phyloP scores from a whole-genome alignment of 2,797 vertebrate species.

The Sciurus carolinensis region DNA sequence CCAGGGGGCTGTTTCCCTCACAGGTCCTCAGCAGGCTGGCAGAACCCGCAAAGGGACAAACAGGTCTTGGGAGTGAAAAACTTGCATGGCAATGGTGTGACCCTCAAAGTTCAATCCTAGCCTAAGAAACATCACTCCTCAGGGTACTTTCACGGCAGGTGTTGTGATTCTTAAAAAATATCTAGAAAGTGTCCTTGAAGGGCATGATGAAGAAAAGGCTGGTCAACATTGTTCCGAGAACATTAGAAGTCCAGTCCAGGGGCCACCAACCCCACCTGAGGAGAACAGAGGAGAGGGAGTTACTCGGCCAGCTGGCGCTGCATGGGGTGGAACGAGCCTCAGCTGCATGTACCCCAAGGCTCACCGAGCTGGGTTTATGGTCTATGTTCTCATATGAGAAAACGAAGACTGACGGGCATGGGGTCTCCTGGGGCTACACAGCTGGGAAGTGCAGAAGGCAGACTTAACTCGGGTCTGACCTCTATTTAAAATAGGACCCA shows the following conservation, averaged over 20 bases:
- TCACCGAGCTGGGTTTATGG: neutral
- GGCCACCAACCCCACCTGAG: neutral
- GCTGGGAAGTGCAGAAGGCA: neutral
- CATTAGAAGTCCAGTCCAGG: neutral
- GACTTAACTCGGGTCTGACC: neutral
- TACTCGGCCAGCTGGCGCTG: too few relatives aligned
- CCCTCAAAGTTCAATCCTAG: neutral
- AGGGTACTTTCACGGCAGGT: neutral
- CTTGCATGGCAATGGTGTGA: neutral
- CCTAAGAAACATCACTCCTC: neutral
- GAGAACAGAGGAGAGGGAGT: neutral
- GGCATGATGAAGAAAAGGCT: neutral
- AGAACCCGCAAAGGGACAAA: neutral
- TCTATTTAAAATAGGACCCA: neutral
- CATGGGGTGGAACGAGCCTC: neutral
- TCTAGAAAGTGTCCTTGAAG: neutral
- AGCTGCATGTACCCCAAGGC: neutral
- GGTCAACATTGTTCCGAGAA: neutral
- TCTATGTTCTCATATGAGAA: neutral
- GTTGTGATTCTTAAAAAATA: neutral
- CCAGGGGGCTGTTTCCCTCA: neutral
- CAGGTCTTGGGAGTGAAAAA: neutral
- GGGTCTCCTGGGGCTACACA: neutral
- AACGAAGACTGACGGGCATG: neutral
- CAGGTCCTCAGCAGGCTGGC: neutral